A percentile compares a stretch with the other conserved stretches of the same genome.
Evolutionary conservation across 2,113 vertebrate genomes (phyloP).

Genomic region (Esox niger): DNA sequence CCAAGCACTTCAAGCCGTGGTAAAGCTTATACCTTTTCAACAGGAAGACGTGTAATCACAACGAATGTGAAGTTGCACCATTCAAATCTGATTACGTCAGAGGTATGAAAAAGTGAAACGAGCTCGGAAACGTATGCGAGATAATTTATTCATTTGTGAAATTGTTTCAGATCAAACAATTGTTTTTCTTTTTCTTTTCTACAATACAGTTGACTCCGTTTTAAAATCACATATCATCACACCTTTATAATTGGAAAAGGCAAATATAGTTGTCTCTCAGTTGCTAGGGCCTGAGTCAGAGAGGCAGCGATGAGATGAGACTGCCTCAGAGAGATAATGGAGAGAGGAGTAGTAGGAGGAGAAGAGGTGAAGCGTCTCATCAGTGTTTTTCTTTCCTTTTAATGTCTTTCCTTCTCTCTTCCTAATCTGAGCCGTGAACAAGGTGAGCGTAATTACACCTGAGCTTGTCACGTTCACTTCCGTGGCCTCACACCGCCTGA

Average conservation of each 20-base stretch:
- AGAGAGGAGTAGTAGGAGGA: too few species aligned
- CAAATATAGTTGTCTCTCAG: constrained; percentile 51
- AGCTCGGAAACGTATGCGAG: constrained; percentile 44
- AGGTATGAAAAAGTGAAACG: neutral
- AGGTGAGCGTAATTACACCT: constrained; percentile 65
- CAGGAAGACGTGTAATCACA: constrained; percentile 22
- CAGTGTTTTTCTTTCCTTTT: constrained; percentile 46
- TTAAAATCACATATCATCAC: constrained; percentile 45
- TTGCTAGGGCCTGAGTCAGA: neutral
- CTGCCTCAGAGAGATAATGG: neutral
- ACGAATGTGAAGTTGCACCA: constrained; percentile 17
- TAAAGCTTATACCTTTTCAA: neutral
- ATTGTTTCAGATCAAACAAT: constrained; percentile 37
- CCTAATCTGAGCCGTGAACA: constrained; percentile 63
- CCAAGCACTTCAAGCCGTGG: constrained; percentile 18
- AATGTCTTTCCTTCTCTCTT: constrained; percentile 45
- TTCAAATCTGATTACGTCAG: constrained; percentile 20
- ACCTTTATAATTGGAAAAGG: constrained; percentile 71
- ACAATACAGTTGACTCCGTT: constrained; percentile 36
- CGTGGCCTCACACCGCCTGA: constrained; percentile 57
- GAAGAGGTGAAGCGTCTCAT: constrained; percentile 32
- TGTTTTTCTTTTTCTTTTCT: neutral
- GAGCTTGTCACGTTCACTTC: constrained; percentile 63
- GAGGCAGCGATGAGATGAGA: neutral
- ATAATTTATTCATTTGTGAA: constrained; percentile 49